Evolutionary conservation across 2,113 vertebrate genomes (phyloP).

Genomic region (Indicator maculatus): DNA sequence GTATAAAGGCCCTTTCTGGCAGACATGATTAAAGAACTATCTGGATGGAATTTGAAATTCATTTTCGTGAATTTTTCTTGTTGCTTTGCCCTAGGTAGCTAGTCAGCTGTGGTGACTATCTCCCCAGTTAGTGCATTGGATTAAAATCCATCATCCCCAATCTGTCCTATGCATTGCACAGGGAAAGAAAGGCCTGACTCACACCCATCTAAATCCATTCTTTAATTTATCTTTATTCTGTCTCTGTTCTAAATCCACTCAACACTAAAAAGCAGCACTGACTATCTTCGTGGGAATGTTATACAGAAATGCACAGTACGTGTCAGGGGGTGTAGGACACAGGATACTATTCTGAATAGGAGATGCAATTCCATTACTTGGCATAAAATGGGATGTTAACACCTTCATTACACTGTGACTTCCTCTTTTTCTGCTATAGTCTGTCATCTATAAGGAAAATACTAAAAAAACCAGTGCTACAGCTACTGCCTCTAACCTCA

Average conservation of each 20-base stretch:
- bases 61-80: background rate
- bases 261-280: background rate
- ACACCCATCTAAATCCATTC: background rate
- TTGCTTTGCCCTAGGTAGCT: too few species aligned
- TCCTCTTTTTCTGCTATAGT: background rate
- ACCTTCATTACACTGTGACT: background rate
- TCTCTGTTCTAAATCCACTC: background rate
- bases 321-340: background rate
- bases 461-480: background rate
- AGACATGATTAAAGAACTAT: background rate
- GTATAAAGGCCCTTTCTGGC: background rate
- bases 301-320: background rate
- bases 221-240: background rate
- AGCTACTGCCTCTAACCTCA: background rate
- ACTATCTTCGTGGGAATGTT: background rate
- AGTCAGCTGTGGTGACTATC: too few species aligned
- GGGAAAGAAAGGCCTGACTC: background rate
- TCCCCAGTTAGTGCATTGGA: background rate
- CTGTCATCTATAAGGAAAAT: background rate
- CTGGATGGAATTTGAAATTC: background rate
- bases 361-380: background rate
- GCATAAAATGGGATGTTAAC: background rate
- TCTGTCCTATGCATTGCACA: background rate
- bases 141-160: background rate
- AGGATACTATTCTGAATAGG: background rate